Evolutionary conservation across 2,797 vertebrate species (phyloP).

Genomic region (Pterois miles): DNA sequence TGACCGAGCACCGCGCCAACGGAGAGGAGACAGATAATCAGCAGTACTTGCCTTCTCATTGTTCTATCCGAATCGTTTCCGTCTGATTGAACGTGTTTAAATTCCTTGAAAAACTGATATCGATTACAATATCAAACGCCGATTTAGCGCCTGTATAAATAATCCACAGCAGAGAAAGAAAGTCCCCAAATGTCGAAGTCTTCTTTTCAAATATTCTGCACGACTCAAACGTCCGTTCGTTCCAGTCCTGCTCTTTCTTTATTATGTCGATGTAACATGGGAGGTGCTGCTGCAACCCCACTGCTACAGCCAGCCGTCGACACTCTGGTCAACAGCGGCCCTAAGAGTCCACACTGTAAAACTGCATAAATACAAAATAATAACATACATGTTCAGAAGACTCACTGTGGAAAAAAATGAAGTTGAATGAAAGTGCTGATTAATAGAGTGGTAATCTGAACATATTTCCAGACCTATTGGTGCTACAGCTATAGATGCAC

Average conservation of each 20-base stretch:
- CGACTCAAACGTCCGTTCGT: background rate
- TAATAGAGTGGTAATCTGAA: too few species aligned
- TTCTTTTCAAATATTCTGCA: background rate
- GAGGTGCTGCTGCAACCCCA: conserved; percentile 24
- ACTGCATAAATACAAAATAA: conserved; percentile 4
- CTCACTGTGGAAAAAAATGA: background rate
- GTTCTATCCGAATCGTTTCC: conserved; percentile 42
- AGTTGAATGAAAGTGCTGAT: background rate
- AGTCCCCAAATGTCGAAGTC: background rate
- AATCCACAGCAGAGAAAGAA: background rate
- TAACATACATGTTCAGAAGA: background rate
- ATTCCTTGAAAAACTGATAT: background rate
- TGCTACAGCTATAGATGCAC: too few species aligned
- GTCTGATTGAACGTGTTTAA: too few species aligned
- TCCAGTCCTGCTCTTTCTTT: conserved; percentile 9
- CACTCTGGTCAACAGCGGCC: conserved; percentile 36
- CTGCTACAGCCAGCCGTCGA: background rate
- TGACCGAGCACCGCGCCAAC: conserved; percentile 70
- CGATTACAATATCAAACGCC: background rate
- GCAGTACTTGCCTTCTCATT: conserved; percentile 80
- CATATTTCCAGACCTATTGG: too few species aligned
- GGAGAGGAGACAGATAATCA: conserved; percentile 77
- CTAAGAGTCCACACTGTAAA: conserved; percentile 28
- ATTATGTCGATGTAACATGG: conserved; percentile 11
- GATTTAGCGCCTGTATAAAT: fast-evolving